Base-by-base conservation (phyloP, 2,888 invertebrate species). In the Gymnoscelis rufifasciata region DNA sequence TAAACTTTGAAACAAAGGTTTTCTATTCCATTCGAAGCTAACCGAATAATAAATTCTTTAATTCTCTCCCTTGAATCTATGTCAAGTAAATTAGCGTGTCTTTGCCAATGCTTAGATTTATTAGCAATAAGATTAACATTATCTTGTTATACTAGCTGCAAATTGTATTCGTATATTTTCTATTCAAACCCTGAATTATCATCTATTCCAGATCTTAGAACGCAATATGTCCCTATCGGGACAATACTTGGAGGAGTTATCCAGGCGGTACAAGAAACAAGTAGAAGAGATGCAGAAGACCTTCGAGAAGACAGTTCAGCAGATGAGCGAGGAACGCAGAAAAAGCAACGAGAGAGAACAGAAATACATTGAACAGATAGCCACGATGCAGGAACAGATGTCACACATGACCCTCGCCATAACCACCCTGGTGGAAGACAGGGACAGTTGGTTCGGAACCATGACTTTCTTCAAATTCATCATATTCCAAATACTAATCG, bases 151-250 rank as follows among this genome's bases (percentile, higher is more conserved):
- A 19, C 19, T 19, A 19, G 19, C 19, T 19, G 19, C 19, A 19
- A 19, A 19, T 19, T 19, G 19, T 19, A 19, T n/a, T n/a, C n/a
- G n/a, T n/a, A n/a, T n/a, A n/a, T n/a, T n/a, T n/a, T n/a, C n/a
- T n/a, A n/a, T n/a, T n/a, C n/a, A n/a, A n/a, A n/a, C n/a, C n/a
- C 8, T 3, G 6, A 24, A n/a, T 2, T 48, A 47, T 54, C 54
- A 57, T 57, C 45, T 43, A 47, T 89, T 89, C 51, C 87, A 95
- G 93, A 93, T 95, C 39, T 90, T 99, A 60, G 99, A 99, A 83
- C 91, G 96, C 60, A 99, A 99, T 83, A 96, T 99, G 93, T 97
- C 98, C 8, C 90, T 99, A 29, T 98, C 97, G 57, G 95, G 96
- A 50, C 97, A 98, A 78, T 99, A 99, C 78, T 88, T 99, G 58